Percentiles rank a stretch among this genome's conserved stretches.
Evolutionary conservation across 2,888 invertebrate genomes (phyloP).

Genomic region (Caenorhabditis sulstoni): DNA sequence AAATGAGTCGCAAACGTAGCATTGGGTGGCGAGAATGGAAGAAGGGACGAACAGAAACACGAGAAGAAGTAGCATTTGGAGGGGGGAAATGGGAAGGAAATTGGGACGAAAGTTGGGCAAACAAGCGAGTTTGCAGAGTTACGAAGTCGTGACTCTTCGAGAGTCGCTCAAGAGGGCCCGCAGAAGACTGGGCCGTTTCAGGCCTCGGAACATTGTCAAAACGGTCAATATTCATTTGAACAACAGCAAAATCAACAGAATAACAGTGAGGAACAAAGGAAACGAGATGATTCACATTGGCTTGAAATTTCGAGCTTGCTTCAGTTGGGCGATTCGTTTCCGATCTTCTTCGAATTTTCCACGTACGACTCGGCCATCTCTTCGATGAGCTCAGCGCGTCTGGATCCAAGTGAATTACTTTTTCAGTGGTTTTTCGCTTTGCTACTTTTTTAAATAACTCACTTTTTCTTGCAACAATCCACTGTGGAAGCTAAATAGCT

Average conservation of each 20-base stretch:
- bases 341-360: constrained; percentile 91
- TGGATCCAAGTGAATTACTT: constrained; percentile 40
- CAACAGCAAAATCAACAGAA: constrained; percentile 20
- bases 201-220: too few relatives aligned
- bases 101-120: neutral
- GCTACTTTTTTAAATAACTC: constrained; percentile 32
- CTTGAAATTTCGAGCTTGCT: constrained; percentile 89
- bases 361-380: constrained; percentile 57
- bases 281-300: constrained; percentile 82
- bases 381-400: constrained; percentile 55
- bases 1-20: constrained; percentile 62
- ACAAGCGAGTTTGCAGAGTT: neutral
- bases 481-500: neutral
- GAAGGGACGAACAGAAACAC: neutral
- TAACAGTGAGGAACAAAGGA: constrained; percentile 14
- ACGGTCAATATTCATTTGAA: neutral
- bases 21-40: constrained; percentile 30
- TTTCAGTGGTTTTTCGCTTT: constrained; percentile 26
- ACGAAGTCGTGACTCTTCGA: constrained; percentile 9
- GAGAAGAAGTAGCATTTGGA: neutral
- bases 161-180: neutral
- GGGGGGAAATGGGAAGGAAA: neutral
- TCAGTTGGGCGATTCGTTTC: constrained; percentile 88
- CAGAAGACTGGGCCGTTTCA: too few relatives aligned
- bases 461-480: constrained; percentile 43